A percentile compares a stretch with the other conserved stretches of the same genome.
Conservation (phyloP, 2,888 invertebrate species). For the Lepas anatifera region DNA sequence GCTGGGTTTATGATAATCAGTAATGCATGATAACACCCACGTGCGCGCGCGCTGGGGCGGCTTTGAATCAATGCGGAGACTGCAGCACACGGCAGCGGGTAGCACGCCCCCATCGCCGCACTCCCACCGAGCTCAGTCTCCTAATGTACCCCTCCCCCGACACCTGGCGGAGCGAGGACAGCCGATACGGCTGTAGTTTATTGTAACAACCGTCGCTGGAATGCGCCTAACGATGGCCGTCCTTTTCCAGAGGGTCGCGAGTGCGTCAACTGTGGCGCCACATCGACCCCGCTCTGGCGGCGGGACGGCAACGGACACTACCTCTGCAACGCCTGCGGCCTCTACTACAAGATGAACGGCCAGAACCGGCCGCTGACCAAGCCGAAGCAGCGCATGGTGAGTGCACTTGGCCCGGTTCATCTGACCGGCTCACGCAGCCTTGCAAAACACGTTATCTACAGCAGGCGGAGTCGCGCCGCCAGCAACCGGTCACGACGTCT, state of each 20-base stretch:
- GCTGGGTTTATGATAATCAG: background rate
- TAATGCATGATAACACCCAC: background rate
- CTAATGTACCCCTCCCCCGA: no score
- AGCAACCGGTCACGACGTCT: no score
- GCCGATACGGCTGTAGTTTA: no score
- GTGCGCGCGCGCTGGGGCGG: background rate
- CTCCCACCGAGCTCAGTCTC: no score
- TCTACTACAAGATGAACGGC: slow-evolving; percentile 99
- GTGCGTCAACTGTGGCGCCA: slow-evolving; percentile 95
- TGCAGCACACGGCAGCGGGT: no score
- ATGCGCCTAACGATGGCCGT: no score
- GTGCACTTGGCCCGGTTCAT: slow-evolving; percentile 2
- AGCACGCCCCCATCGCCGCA: no score
- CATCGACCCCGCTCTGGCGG: slow-evolving; percentile 92
- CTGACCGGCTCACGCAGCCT: background rate
- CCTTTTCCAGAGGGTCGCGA: slow-evolving; percentile 77
- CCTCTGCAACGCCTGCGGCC: slow-evolving; percentile 95
- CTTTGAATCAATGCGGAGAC: no score
- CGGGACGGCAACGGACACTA: slow-evolving; percentile 95
- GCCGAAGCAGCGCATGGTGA: slow-evolving; percentile 40
- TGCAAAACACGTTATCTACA: slow-evolving; percentile 8
- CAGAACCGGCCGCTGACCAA: slow-evolving; percentile 95
- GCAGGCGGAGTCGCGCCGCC: no score
- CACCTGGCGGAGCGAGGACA: no score
- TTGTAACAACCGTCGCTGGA: no score